Percentiles rank a stretch among this genome's conserved stretches.
phyloP scores from a whole-genome alignment of 2,797 vertebrate genomes.

The Spheniscus humboldti region DNA sequence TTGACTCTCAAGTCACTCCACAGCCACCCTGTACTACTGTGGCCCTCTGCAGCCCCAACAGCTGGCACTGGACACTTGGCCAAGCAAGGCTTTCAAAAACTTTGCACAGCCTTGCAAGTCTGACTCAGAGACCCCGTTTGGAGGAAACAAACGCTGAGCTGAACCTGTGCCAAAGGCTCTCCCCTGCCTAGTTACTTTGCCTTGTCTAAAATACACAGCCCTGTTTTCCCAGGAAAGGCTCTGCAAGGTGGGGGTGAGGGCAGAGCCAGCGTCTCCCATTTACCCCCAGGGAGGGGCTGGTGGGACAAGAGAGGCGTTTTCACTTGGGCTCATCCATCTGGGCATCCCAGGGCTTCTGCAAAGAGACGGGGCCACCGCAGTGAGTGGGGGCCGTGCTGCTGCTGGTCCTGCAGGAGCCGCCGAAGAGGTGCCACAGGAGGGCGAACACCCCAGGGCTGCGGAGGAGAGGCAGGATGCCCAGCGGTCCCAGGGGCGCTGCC shows the following conservation, averaged over 20 bases:
- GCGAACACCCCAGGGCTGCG: background rate
- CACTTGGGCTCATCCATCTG: background rate
- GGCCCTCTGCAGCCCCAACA: background rate
- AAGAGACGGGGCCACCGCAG: background rate
- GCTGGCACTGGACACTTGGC: background rate
- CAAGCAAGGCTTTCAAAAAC: background rate
- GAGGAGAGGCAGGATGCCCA: background rate
- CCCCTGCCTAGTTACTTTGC: background rate
- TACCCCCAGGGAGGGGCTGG: background rate
- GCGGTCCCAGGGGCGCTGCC: background rate
- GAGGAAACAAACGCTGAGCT: background rate
- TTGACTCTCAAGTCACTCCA: background rate
- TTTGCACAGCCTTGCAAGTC: background rate
- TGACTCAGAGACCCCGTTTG: background rate
- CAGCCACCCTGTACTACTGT: background rate
- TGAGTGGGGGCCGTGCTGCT: fast-evolving
- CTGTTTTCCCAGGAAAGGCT: background rate
- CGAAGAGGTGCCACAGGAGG: fast-evolving
- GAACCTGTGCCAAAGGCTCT: background rate
- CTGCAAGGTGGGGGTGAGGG: fast-evolving
- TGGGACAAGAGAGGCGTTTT: background rate
- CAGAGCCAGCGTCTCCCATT: background rate
- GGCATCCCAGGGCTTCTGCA: background rate
- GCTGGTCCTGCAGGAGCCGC: background rate
- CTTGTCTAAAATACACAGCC: background rate